Evolutionary conservation across 2,113 vertebrate species (phyloP), one percentile per base, ranked within the genome.

Genomic region (Hypanus sabinus): DNA sequence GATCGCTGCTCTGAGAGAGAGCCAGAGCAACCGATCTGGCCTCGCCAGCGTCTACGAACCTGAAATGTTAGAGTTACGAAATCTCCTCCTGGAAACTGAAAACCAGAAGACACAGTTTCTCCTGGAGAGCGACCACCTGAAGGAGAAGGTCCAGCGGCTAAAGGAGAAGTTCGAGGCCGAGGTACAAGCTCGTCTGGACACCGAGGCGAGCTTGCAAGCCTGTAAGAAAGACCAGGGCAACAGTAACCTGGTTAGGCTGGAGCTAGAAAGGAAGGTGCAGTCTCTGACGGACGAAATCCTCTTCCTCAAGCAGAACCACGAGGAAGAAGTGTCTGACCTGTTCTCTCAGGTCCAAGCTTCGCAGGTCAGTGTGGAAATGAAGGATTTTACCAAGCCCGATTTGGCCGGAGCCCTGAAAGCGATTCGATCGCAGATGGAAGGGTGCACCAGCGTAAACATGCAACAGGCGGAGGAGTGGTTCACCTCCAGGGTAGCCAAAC

Each of bases 391-490:
- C 5, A 95, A 95, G 80, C 94, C 95, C 0, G 96, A 96, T 73
- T 94, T 97, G 94, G 96, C 96, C 93, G 95, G 95, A 65, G 96
- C 96, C 95, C 96, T 97, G 27, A 94, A 96, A 46, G 96, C 96
- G 92, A 96, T 97, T 93, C 94, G 96, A 94, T 94, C 94, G 0
- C 96, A 97, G 65, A 95, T 97, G 94, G 96, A 96, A 95, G 96
- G 95, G 93, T 95, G 95, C 60, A 73, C 94, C 18, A 60, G 73
- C 57, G 94, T 94, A 14, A 95, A 95, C 94, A 94, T 95, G 83
- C 95, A 94, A 62, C 95, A 95, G 79, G 22, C 36, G 2, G 96
- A 95, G 16, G 95, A 96, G 94, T 95, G 94, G 94, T 96, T 96
- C 95, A 95, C 94, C 27, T 88, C 95, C 10, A 96, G 96, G 94